Conservation (phyloP, 2,888 invertebrate genomes). For the Stenodema calcarata region DNA sequence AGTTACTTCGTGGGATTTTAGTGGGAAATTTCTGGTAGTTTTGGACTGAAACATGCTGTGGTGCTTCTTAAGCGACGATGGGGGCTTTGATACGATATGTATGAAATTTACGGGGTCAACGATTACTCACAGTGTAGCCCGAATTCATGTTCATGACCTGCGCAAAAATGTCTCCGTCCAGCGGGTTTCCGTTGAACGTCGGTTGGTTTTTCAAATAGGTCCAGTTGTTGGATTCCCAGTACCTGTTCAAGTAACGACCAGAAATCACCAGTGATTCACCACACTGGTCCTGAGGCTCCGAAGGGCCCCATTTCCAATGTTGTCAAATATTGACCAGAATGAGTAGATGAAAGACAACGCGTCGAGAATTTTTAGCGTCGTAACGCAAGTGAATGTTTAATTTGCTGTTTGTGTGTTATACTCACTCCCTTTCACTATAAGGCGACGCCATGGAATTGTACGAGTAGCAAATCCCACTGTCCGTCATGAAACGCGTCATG, state of each 20-base stretch:
- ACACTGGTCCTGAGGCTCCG: no score
- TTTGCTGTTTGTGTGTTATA: background rate
- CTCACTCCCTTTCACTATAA: slow-evolving; percentile 40
- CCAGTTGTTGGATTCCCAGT: slow-evolving; percentile 65
- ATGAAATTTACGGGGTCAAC: background rate
- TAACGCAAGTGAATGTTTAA: no score
- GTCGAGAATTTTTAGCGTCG: no score
- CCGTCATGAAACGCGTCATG: slow-evolving; percentile 54
- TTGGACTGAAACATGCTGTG: no score
- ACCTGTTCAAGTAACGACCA: slow-evolving; percentile 61
- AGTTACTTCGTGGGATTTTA: no score
- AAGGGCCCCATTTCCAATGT: no score
- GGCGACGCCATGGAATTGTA: slow-evolving; percentile 56
- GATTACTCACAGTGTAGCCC: slow-evolving; percentile 62
- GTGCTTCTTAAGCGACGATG: background rate
- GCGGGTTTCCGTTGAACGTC: slow-evolving; percentile 69
- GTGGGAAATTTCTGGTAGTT: no score
- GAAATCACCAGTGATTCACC: no score
- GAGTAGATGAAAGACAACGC: no score
- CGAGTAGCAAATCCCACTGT: slow-evolving; percentile 56
- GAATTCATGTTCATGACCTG: slow-evolving; percentile 75
- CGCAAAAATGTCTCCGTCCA: slow-evolving; percentile 78
- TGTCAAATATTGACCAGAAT: no score
- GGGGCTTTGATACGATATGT: background rate
- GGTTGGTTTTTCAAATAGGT: slow-evolving; percentile 22